Conservation (phyloP, 2,888 invertebrate species). For the Panopea generosa region DNA sequence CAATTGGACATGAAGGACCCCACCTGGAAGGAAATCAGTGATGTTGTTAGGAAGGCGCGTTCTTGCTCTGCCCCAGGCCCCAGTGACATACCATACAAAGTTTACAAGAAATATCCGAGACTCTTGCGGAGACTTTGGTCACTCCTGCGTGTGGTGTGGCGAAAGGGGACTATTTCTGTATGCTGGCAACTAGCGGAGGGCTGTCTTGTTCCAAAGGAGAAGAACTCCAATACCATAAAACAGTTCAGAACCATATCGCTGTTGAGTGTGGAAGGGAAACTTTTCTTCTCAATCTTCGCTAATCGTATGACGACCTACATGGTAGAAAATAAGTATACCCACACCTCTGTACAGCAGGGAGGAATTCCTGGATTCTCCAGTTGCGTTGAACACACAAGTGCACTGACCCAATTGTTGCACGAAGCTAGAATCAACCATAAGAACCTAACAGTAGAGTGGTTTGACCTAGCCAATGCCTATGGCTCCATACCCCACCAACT, state of each 20-base stretch:
- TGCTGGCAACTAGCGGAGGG: conserved; percentile 34
- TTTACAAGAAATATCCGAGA: conserved; percentile 52
- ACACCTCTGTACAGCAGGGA: conserved; percentile 44
- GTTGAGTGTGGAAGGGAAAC: conserved; percentile 42
- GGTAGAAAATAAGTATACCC: conserved; percentile 28
- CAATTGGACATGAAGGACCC: conserved; percentile 11
- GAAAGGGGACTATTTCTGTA: conserved; percentile 23
- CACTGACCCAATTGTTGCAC: conserved; percentile 31
- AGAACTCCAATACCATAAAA: background rate
- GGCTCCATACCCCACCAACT: conserved; percentile 1
- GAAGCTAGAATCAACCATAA: conserved; percentile 20
- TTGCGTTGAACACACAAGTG: conserved; percentile 43
- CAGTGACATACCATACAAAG: conserved; percentile 49
- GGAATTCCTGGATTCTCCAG: conserved; percentile 49
- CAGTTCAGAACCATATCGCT: conserved; percentile 28
- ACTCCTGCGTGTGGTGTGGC: conserved; percentile 38
- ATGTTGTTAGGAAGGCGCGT: conserved; percentile 48
- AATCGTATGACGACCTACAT: conserved; percentile 26
- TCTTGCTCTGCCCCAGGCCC: conserved; percentile 42
- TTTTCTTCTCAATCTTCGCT: conserved; percentile 45
- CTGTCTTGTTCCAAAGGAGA: background rate
- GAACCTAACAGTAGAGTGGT: conserved; percentile 7
- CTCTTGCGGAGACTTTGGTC: conserved; percentile 36
- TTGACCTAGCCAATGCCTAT: conserved; percentile 16
- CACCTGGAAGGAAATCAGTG: conserved; percentile 37